Evolutionary conservation across 2,797 vertebrate species (phyloP).

Genomic region (Nyctibius grandis): DNA sequence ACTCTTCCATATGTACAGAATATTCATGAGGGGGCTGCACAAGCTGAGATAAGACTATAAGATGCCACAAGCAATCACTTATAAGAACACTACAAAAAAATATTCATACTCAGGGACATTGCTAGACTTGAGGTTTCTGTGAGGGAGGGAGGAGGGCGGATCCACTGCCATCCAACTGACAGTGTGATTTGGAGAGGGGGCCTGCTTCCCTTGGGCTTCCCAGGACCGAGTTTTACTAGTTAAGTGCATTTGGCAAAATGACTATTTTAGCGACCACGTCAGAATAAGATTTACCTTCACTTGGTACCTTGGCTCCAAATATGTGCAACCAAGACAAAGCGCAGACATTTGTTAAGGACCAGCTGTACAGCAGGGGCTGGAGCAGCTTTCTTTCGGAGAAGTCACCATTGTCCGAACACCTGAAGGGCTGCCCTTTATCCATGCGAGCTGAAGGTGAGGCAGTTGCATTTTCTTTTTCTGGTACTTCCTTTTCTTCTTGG

Average conservation of each 20-base stretch:
- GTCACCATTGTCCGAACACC: background rate
- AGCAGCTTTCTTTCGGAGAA: background rate
- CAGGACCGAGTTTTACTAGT: background rate
- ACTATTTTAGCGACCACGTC: background rate
- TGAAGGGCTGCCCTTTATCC: background rate
- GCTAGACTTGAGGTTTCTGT: background rate
- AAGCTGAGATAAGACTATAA: conserved; percentile 88
- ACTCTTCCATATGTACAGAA: conserved; percentile 90
- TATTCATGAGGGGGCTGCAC: conserved; percentile 99
- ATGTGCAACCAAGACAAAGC: background rate
- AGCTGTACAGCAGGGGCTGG: background rate
- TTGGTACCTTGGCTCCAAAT: background rate
- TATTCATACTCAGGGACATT: conserved; percentile 13
- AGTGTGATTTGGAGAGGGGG: background rate
- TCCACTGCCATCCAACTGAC: background rate
- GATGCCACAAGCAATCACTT: conserved; percentile 77
- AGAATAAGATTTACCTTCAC: background rate
- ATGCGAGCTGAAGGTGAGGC: background rate
- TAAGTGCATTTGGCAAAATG: fast-evolving
- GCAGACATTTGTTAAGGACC: fast-evolving
- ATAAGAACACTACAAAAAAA: conserved; percentile 56
- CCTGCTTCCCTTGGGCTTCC: background rate
- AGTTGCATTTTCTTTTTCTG: background rate
- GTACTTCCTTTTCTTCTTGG: background rate
- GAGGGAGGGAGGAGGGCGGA: background rate